A percentile compares a stretch with the other conserved stretches of the same genome.
Conservation (phyloP, 1,140 invertebrate genomes). For the Aphidius ervi region DNA sequence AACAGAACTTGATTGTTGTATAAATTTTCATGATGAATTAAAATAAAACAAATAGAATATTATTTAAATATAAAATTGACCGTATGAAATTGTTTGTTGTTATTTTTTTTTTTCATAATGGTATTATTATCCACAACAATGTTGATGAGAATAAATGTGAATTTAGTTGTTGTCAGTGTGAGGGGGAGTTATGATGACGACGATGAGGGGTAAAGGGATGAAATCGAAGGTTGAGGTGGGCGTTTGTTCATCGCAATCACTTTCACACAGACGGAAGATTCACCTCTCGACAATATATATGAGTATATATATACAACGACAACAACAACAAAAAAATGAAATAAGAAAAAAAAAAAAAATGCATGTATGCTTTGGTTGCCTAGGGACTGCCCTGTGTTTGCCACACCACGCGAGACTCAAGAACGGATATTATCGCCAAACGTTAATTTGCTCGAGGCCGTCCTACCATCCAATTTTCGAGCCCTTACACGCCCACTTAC, state of each 20-base stretch:
- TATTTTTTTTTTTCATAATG: too few relatives aligned
- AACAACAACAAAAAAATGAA: not conserved
- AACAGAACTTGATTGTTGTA: too few relatives aligned
- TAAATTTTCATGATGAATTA: too few relatives aligned
- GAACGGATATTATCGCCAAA: constrained; percentile 54
- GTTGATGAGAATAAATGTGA: too few relatives aligned
- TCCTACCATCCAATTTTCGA: constrained; percentile 55
- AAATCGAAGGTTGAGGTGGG: constrained; percentile 21
- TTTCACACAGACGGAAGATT: constrained; percentile 3
- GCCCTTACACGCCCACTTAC: constrained; percentile 52
- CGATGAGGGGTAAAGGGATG: too few relatives aligned
- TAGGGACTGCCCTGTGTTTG: constrained; percentile 13
- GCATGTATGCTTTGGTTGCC: constrained; percentile 7
- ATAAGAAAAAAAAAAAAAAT: too few relatives aligned
- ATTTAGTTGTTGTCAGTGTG: too few relatives aligned
- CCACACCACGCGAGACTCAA: constrained; percentile 24
- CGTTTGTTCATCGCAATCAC: constrained; percentile 17
- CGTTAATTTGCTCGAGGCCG: constrained; percentile 52
- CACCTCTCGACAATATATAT: constrained; percentile 2
- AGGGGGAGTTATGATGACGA: constrained; percentile 7
- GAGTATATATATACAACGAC: constrained; percentile 8
- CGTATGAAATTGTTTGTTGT: too few relatives aligned
- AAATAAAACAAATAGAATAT: too few relatives aligned
- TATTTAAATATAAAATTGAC: too few relatives aligned
- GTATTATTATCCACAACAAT: too few relatives aligned